Percentiles rank a stretch among this genome's conserved stretches.
phyloP scores from a whole-genome alignment of 1,140 invertebrate species.

The Oncopodura yosiiana region DNA sequence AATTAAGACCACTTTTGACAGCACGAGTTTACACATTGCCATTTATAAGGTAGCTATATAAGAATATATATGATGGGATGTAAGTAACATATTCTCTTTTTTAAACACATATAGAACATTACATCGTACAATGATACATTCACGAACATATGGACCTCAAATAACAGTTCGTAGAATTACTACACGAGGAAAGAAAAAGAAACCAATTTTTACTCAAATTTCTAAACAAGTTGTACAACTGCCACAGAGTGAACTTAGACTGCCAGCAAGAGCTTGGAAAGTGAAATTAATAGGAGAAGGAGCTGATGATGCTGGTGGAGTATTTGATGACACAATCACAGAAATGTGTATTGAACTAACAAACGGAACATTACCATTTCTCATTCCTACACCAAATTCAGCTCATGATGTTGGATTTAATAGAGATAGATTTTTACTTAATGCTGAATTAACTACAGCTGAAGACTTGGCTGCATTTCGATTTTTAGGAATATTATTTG shows the following conservation, averaged over 20 bases:
- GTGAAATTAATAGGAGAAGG: slow-evolving; percentile 49
- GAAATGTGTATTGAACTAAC: slow-evolving; percentile 56
- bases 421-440: slow-evolving; percentile 52
- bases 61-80: too few relatives aligned
- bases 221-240: slow-evolving; percentile 54
- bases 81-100: too few relatives aligned
- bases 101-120: too few relatives aligned
- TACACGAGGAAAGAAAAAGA: slow-evolving; percentile 47
- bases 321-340: slow-evolving; percentile 62
- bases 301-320: slow-evolving; percentile 58
- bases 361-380: slow-evolving; percentile 44
- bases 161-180: slow-evolving; percentile 53
- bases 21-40: slow-evolving; percentile 55
- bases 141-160: slow-evolving; percentile 56
- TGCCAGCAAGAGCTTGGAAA: slow-evolving; percentile 59
- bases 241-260: slow-evolving; percentile 48
- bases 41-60: too few relatives aligned
- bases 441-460: slow-evolving; percentile 48
- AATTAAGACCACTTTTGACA: slow-evolving; percentile 48
- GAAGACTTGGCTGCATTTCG: slow-evolving; percentile 51
- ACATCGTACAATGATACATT: slow-evolving; percentile 57
- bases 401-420: slow-evolving; percentile 52
- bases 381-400: slow-evolving; percentile 50
- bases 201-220: slow-evolving; percentile 55
- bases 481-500: slow-evolving; percentile 51